Evolutionary conservation across 2,797 vertebrate genomes (phyloP).

Genomic region (Chrosomus eos): DNA sequence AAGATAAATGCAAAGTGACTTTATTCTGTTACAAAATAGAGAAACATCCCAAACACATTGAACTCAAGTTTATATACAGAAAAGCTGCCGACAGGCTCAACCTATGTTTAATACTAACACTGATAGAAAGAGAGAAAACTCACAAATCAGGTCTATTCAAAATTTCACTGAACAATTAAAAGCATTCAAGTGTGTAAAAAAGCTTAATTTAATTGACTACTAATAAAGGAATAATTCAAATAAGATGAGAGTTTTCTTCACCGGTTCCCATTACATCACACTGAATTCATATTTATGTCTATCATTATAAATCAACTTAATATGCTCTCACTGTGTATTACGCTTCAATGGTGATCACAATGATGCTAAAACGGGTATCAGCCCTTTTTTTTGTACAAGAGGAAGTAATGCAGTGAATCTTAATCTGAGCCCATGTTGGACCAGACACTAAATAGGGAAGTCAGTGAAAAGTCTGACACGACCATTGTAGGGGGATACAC

Average conservation of each 20-base stretch:
- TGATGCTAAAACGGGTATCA: background rate
- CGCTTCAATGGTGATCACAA: background rate
- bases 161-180: conserved; percentile 1
- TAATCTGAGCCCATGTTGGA: conserved; percentile 25
- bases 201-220: background rate
- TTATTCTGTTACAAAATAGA: conserved; percentile 12
- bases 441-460: conserved; percentile 26
- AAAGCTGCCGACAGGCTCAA: background rate
- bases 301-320: conserved; percentile 72
- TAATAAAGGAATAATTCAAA: conserved; percentile 6
- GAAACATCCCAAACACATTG: background rate
- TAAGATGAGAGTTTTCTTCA: background rate
- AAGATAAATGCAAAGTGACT: conserved; percentile 18
- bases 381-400: conserved; percentile 16
- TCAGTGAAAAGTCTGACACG: conserved; percentile 65
- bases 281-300: conserved; percentile 69
- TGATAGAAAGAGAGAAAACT: background rate
- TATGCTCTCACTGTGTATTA: conserved; percentile 70
- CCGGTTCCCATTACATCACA: conserved; percentile 64
- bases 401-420: conserved; percentile 47
- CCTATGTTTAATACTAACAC: background rate
- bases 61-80: conserved; percentile 4
- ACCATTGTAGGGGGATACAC: conserved; percentile 60
- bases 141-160: background rate
- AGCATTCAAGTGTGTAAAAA: background rate